A percentile compares a stretch with the other conserved stretches of the same genome.
phyloP scores from a whole-genome alignment of 2,888 invertebrate species.

The Serripes groenlandicus region DNA sequence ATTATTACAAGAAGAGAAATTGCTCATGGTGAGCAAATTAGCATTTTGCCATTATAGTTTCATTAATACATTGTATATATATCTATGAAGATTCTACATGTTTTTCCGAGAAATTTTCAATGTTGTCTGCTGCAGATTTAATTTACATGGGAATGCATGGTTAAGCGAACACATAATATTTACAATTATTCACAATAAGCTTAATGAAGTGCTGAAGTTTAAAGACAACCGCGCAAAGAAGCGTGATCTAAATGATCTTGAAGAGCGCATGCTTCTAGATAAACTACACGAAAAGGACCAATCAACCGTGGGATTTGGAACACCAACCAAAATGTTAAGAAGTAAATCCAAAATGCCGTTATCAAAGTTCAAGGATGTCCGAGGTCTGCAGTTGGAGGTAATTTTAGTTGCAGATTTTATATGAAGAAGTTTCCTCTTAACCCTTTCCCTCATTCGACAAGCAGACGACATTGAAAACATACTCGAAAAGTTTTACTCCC shows the following conservation, averaged over 20 bases:
- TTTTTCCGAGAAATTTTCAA: too few species aligned
- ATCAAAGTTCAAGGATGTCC: constrained; percentile 74
- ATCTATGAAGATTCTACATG: not conserved
- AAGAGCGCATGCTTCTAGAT: constrained; percentile 79
- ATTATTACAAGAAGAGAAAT: too few species aligned
- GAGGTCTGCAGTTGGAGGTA: constrained; percentile 78
- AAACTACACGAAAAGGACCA: constrained; percentile 48
- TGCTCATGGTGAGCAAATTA: too few species aligned
- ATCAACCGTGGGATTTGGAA: constrained; percentile 42
- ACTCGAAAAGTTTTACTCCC: too few species aligned
- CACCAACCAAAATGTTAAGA: constrained; percentile 17
- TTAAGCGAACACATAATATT: too few species aligned
- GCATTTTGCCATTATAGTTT: too few species aligned
- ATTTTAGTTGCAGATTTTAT: not conserved
- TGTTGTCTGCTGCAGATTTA: too few species aligned
- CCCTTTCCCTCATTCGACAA: not conserved
- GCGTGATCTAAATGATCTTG: constrained; percentile 77
- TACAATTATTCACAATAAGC: too few species aligned
- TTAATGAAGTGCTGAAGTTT: constrained; percentile 40
- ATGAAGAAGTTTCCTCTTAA: too few species aligned
- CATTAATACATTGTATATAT: not conserved
- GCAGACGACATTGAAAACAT: not conserved
- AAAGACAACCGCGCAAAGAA: constrained; percentile 73
- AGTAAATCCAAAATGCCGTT: constrained; percentile 66
- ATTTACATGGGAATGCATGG: too few species aligned